Percentiles rank a stretch among this genome's conserved stretches.
These are phyloP conservation scores for Nysson spinosus DNA, from an alignment of 2,888 invertebrate species.

Conservation along the genomic window DNA sequence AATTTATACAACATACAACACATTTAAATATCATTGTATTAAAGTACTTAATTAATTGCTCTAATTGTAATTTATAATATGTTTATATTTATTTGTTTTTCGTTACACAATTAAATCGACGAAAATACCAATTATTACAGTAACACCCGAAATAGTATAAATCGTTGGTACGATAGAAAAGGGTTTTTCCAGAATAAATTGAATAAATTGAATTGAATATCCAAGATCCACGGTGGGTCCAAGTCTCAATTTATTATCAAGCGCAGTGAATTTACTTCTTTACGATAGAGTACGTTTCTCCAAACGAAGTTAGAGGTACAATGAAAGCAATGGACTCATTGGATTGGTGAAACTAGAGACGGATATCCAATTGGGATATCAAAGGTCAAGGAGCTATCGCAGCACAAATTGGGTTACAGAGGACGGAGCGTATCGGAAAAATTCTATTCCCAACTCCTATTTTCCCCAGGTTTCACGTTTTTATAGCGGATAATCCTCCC, in stretches of 20 bases:
- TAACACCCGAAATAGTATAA: no score
- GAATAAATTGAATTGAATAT: no score
- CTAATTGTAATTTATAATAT: no score
- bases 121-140: no score
- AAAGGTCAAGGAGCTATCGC: conserved; percentile 62
- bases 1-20: no score
- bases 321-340: conserved; percentile 39
- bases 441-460: conserved; percentile 55
- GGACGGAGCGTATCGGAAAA: conserved; percentile 42
- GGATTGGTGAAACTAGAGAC: conserved; percentile 47
- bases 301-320: conserved; percentile 48
- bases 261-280: conserved; percentile 3
- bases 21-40: no score
- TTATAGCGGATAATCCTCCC: conserved; percentile 50
- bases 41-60: no score
- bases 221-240: conserved; percentile 7
- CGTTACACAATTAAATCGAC: no score
- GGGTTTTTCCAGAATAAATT: no score
- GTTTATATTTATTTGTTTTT: no score
- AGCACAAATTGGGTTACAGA: conserved; percentile 60
- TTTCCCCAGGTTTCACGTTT: conserved; percentile 48
- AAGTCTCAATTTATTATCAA: conserved; percentile 23
- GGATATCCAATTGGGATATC: conserved; percentile 62
- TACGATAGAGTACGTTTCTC: conserved; percentile 29
- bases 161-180: no score